Base-by-base conservation (phyloP, 2,888 invertebrate genomes). In the Drosophila peninsularis region DNA sequence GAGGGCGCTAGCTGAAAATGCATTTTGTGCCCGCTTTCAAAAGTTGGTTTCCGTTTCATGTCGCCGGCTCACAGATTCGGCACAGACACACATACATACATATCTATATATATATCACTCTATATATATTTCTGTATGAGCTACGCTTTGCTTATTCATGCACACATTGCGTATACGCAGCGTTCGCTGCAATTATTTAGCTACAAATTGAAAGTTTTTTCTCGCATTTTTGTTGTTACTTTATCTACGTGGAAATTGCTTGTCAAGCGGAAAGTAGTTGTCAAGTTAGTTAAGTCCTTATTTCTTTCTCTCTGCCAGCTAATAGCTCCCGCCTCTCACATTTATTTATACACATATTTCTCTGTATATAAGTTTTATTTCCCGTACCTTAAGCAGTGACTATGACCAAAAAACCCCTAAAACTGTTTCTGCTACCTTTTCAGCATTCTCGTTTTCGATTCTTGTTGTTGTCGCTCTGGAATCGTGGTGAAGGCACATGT, bases 181-280 rank as follows among this genome's bases (percentile, higher is more conserved):
- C 32, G 62, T 24, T 47, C 62, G 74, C 72, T 45, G 65, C 61
- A 78, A 65, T 78, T 80, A 71, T 65, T 71, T 64, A 64, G 64
- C 57, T 47, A 19, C 64, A 65, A 79, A 75, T 70, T 75, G 65
- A 49, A 58, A 41, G 10, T 70, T 54, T 60, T 63, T 77, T 62
- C 57, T 52, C 50, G 13, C 67, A 71, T n/a, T n/a, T 27, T n/a
- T 61, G 61, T 77, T 75, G 13, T 69, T 50, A 67, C 83, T 86
- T 81, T 87, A 90, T 90, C 90, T 90, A 71, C 68, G 82, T 83
- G 90, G 88, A 91, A 92, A 91, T 91, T 91, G 89, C 91, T 87
- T 91, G 91, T 91, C 91, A 91, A 90, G 89, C 92, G 91, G 92
- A 92, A 91, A 91, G 91, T 87, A 91, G 91, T 92, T 91, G 92